Conservation (phyloP, 2,888 invertebrate species). For the Apodemia mormo region DNA sequence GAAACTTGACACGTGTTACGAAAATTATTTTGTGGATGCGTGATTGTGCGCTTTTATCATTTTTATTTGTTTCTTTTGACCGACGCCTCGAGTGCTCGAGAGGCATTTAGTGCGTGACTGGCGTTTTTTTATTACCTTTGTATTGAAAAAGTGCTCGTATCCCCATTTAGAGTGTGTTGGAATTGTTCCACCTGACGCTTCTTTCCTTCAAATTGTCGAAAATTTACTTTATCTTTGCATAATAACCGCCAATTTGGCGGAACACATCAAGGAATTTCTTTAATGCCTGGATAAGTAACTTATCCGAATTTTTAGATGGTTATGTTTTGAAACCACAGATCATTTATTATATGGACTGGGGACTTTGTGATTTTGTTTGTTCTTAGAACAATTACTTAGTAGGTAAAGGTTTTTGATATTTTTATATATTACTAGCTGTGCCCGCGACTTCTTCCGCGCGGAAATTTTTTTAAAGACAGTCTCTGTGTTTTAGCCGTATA, state of each 20-base stretch:
- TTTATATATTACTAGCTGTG: no score
- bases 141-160: slow-evolving; percentile 68
- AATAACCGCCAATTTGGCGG: slow-evolving; percentile 62
- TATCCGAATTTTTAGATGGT: neutral
- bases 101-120: slow-evolving; percentile 77
- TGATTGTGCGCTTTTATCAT: slow-evolving; percentile 73
- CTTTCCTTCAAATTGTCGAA: slow-evolving; percentile 40
- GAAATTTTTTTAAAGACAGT: no score
- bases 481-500: no score
- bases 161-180: slow-evolving; percentile 45
- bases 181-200: slow-evolving; percentile 58
- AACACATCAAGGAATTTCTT: slow-evolving; percentile 16
- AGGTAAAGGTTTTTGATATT: no score
- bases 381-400: no score
- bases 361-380: no score
- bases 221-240: slow-evolving; percentile 51
- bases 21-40: slow-evolving; percentile 77
- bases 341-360: no score
- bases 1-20: slow-evolving; percentile 80
- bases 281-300: slow-evolving; percentile 13
- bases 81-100: slow-evolving; percentile 58
- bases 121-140: slow-evolving; percentile 75
- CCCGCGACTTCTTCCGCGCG: no score
- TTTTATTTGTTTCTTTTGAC: slow-evolving; percentile 77
- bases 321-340: neutral